Percentiles rank a stretch among this genome's conserved stretches.
These are phyloP conservation scores for Rhinatrema bivittatum DNA, from an alignment of 2,797 vertebrate genomes.

Conservation along the genomic window DNA sequence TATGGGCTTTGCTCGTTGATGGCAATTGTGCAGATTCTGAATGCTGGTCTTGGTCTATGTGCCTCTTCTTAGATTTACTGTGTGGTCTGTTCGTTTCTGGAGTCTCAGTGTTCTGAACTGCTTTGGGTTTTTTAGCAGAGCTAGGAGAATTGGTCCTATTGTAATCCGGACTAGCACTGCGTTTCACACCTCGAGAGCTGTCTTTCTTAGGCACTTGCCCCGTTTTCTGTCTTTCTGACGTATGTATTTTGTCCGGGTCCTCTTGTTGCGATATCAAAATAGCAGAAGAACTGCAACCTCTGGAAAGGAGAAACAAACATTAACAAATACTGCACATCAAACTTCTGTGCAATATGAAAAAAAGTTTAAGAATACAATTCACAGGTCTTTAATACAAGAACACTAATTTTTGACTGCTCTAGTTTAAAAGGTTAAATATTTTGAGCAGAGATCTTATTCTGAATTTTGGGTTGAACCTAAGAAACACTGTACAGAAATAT, in stretches of 20 bases:
- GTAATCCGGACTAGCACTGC: slow-evolving; percentile 88
- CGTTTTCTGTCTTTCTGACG: slow-evolving; percentile 82
- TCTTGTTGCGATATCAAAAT: slow-evolving; percentile 82
- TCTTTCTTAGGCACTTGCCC: slow-evolving; percentile 86
- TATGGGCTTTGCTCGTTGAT: slow-evolving; percentile 79
- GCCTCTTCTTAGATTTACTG: slow-evolving; percentile 88
- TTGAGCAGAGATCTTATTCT: too few relatives aligned
- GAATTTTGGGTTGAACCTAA: too few relatives aligned
- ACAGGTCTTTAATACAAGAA: not conserved
- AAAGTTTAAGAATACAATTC: slow-evolving; percentile 33
- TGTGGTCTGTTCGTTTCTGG: slow-evolving; percentile 69
- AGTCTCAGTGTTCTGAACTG: slow-evolving; percentile 66
- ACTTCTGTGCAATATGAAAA: too few relatives aligned
- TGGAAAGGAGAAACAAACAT: slow-evolving; percentile 48
- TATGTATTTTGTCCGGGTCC: slow-evolving; percentile 80
- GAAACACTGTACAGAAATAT: too few relatives aligned
- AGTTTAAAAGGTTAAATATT: too few relatives aligned
- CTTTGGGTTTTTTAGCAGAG: slow-evolving; percentile 92
- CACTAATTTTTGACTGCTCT: not conserved
- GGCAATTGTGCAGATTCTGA: slow-evolving; percentile 64
- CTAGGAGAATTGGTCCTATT: slow-evolving; percentile 82
- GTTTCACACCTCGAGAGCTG: slow-evolving; percentile 83
- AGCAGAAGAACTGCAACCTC: slow-evolving; percentile 86
- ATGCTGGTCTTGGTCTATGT: slow-evolving; percentile 74
- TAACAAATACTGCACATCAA: too few relatives aligned